Evolutionary conservation across 2,113 vertebrate species (phyloP).

Genomic region (Thamnaconus septentrionalis): DNA sequence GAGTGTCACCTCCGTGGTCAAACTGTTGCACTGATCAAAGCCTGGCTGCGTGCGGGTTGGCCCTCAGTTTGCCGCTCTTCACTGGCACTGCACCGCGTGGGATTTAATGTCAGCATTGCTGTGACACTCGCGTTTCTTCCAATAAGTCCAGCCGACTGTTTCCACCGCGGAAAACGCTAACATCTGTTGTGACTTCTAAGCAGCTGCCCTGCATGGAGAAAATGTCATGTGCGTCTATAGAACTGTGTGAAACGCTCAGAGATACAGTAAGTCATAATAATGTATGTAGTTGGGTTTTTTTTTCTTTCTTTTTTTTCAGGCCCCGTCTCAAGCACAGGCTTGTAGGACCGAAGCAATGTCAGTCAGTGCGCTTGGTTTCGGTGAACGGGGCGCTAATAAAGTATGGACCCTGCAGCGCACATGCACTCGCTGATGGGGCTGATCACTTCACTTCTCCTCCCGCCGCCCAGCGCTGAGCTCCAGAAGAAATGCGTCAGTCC

Average conservation of each 20-base stretch:
- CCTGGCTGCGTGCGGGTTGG: no score
- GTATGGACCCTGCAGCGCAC: neutral
- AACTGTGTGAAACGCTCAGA: slow-evolving; percentile 55
- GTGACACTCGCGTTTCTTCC: no score
- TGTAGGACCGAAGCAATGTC: slow-evolving; percentile 12
- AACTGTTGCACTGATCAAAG: no score
- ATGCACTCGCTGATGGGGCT: no score
- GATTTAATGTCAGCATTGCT: no score
- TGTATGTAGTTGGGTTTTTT: slow-evolving; percentile 32
- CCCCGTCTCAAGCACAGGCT: slow-evolving; percentile 34
- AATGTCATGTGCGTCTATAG: slow-evolving; percentile 46
- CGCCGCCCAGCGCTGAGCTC: neutral
- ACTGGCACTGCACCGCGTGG: no score
- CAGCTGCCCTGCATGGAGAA: slow-evolving; percentile 37
- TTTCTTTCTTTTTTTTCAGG: neutral
- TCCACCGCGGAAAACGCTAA: slow-evolving; percentile 39
- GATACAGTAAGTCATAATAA: slow-evolving; percentile 50
- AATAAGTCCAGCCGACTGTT: neutral
- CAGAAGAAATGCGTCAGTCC: no score
- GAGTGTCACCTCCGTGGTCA: neutral
- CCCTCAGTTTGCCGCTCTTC: no score
- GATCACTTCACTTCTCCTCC: neutral
- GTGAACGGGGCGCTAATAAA: neutral
- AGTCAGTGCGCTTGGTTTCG: slow-evolving; percentile 31
- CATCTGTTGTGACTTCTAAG: slow-evolving; percentile 36